Evolutionary conservation across 1,140 invertebrate genomes (phyloP), one percentile per base, ranked within the genome.

Genomic region (Cheumatopsyche charites): DNA sequence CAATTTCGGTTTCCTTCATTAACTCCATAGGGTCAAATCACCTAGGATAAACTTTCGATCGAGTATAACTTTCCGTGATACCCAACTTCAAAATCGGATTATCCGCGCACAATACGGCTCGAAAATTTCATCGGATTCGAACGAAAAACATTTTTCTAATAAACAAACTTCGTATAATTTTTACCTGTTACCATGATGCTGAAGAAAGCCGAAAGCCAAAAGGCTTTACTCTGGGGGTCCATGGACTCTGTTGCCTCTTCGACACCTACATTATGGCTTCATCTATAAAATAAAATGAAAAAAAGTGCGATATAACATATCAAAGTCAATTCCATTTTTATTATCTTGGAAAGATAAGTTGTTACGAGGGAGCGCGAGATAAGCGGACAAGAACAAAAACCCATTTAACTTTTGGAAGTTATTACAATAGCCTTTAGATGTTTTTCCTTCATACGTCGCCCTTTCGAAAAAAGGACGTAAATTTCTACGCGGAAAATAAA

Each of bases 151-250:
- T n/a, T n/a, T n/a, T n/a, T n/a, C n/a, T n/a, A n/a, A n/a, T n/a
- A n/a, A n/a, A n/a, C n/a, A n/a, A n/a, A n/a, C n/a, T 36, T 36
- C 9, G 47, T 52, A 42, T 42, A 1, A 21, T 42, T 26, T 15
- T 47, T 69, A 74, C 73, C 73, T 69, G 73, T 65, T 7, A 72
- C 73, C 55, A 74, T 74, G 43, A 74, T 74, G 70, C 65, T 71
- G 61, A 67, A 74, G 29, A 74, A 70, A 55, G 73, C 73, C 43
- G 70, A 55, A 47, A 74, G 73, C 73, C 73, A 74, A 43, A 68
- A 74, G 55, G 65, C 65, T 21, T 58, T 58, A 52, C 70, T 52
- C 26, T 65, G 67, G 29, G 66, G 70, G 43, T 62, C 73, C 73
- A 74, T 74, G 58, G 68, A 74, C 63, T 67, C 63, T 36, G 15